Percentiles rank a stretch among this genome's conserved stretches.
These are phyloP conservation scores for silkworm (Bombyx mori) DNA, from an alignment of 1,140 invertebrate species.

Conservation along the genomic window ASM3026992v2 NC_085129.1:6178501-6179000, in stretches of 20 bases:
- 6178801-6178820: conserved; percentile 63
- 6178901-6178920: conserved; percentile 66
- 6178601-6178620: conserved; percentile 67
- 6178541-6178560: conserved; percentile 51
- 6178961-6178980: conserved; percentile 63
- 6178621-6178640: conserved; percentile 61
- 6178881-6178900: conserved; percentile 54
- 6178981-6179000: conserved; percentile 62
- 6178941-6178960: conserved; percentile 60
- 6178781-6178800: conserved; percentile 64
- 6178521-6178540: conserved; percentile 56
- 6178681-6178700: conserved; percentile 69
- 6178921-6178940: conserved; percentile 55
- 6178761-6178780: conserved; percentile 56
- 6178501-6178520: conserved; percentile 42
- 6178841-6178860: conserved; percentile 60
- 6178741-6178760: conserved; percentile 57
- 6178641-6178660: conserved; percentile 68
- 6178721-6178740: conserved; percentile 62
- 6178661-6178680: conserved; percentile 67
- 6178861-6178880: conserved; percentile 64
- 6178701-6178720: conserved; percentile 63
- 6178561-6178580: conserved; percentile 46
- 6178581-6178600: conserved; percentile 63
- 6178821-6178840: conserved; percentile 64